Base-by-base conservation (phyloP, 2,888 invertebrate genomes). In the Torymus auratus region DNA sequence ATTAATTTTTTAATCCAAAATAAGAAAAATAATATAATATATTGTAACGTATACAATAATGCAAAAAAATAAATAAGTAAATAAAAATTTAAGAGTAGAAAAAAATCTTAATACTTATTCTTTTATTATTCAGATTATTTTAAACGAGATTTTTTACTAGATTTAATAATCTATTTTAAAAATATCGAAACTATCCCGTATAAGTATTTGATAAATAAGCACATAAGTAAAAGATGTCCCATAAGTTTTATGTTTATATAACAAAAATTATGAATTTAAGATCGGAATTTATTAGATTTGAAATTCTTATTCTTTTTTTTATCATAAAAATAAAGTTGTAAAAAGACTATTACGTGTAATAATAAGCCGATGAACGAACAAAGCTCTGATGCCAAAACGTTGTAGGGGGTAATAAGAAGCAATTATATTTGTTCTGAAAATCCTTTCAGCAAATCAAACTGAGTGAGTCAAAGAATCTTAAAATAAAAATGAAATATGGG, bases 321-420 rank as follows among this genome's bases (percentile, higher is more conserved):
- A 74, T 82, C 74, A 61, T 78, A 82, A 76, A 75, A 82, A 79
- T 79, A 79, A 82, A 82, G 79, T 79, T 79, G 72, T 76, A 82
- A 79, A 82, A 81, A 82, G 79, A 67, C 74, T 79, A 82, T 82
- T 82, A 79, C 79, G 82, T 82, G 82, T 82, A 79, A 82, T 79
- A 79, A 75, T 79, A 82, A 81, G 79, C 65, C 76, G 71, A 72
- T 74, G 81, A 81, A 81, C 71, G 82, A 76, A 82, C 79, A 82
- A 76, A 82, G 76, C 78, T 82, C 82, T 79, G 76, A 82, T 58
- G 76, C 61, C 82, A 55, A 82, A 82, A 79, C 79, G 82, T 82
- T 79, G 79, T 69, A 79, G 75, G 82, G 71, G 79, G 82, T 73
- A 75, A 82, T 82, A 79, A 81, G 81, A 78, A 81, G 73, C 74